Percentiles rank a stretch among this genome's conserved stretches.
Conservation (phyloP, 1,140 invertebrate species). For the Pachyrhynchus sulphureomaculatus region DNA sequence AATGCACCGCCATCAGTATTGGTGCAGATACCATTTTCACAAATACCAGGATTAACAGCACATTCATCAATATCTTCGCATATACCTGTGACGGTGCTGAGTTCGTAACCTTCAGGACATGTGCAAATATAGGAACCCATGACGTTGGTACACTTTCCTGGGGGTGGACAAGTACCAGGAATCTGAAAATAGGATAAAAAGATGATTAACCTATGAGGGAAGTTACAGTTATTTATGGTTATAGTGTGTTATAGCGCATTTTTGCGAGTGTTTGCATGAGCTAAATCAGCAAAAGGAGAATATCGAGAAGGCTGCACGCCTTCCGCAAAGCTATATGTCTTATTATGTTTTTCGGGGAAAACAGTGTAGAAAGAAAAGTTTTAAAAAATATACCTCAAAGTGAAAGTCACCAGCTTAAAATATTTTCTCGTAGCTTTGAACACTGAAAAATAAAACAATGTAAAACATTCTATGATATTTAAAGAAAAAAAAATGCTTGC, state of each 20-base stretch:
- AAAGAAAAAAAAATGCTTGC: too few species aligned
- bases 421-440: too few species aligned
- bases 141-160: slow-evolving; percentile 68
- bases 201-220: neutral
- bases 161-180: slow-evolving; percentile 60
- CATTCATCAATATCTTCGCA: slow-evolving; percentile 62
- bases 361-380: too few species aligned
- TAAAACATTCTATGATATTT: too few species aligned
- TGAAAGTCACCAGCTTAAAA: too few species aligned
- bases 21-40: slow-evolving; percentile 55
- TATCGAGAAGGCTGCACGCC: neutral
- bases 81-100: slow-evolving; percentile 61
- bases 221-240: neutral
- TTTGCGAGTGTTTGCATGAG: too few species aligned
- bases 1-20: slow-evolving; percentile 55
- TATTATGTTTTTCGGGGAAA: too few species aligned
- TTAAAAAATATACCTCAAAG: too few species aligned
- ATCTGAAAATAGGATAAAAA: slow-evolving; percentile 50
- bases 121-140: slow-evolving; percentile 70
- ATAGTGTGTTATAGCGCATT: neutral
- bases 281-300: too few species aligned
- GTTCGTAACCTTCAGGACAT: slow-evolving; percentile 67
- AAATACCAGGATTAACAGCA: slow-evolving; percentile 56
- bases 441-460: too few species aligned
- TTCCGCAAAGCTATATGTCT: too few species aligned